Evolutionary conservation across 2,888 invertebrate genomes (phyloP), one percentile per base, ranked within the genome.

Genomic region (Latrodectus hesperus): DNA sequence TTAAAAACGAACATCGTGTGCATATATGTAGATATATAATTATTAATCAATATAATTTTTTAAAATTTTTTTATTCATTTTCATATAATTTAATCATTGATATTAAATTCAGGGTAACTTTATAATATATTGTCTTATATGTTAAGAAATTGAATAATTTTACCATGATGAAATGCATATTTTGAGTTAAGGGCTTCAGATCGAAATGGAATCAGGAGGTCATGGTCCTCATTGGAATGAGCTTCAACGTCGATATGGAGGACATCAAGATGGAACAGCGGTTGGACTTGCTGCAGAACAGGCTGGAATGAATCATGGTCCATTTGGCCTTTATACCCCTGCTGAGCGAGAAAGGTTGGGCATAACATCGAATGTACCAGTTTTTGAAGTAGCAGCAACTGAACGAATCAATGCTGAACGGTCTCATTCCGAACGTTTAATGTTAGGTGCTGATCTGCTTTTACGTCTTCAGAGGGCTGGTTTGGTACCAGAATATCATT

Each of bases 381-480:
- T 89, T 38, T 90, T 90, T 75, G 84, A 91, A 84, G 86, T 89
- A 60, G 90, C 89, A 49, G 68, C 72, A 53, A 83, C 89, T 26
- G 89, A 89, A 22, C 89, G 84, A 90, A 91, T 89, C 90, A 90
- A 91, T 65, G 90, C 91, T 5, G 92, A 92, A 87, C 89, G 92
- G 53, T 84, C 85, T 49, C 91, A 92, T 91, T 95, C 96, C 91
- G 96, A 97, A 93, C 93, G 96, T 90, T 93, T 96, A 90, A 96
- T 96, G 89, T 93, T 96, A 91, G 96, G 97, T 89, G 96, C 96
- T 90, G 90, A 98, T 93, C 97, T 97, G 89, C 96, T 98, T 96
- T 96, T 95, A 90, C 96, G 97, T 91, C 93, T 97, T 92, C 97
- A 97, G 94, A 97, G 98, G 97, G 97, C 97, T 91, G 96, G 97